Evolutionary conservation across 2,797 vertebrate genomes (phyloP).

Genomic region (Craterocephalus amniculus): DNA sequence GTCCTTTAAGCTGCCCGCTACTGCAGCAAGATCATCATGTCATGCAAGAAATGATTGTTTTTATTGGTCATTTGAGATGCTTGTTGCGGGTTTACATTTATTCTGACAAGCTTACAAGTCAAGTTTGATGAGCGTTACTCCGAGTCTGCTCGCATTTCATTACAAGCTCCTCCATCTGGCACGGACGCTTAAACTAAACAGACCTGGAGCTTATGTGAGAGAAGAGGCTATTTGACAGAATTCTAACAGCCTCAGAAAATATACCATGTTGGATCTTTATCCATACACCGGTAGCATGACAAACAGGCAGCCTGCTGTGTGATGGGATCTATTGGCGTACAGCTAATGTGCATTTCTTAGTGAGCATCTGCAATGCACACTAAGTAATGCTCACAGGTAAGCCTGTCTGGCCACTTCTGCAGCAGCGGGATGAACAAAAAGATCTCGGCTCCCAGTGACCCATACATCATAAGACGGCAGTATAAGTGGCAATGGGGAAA

Average conservation of each 20-base stretch:
- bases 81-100: conserved; percentile 19
- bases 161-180: conserved; percentile 36
- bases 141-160: conserved; percentile 11
- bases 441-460: conserved; percentile 26
- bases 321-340: conserved; percentile 32
- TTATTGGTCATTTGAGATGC: conserved; percentile 10
- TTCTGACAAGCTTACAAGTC: conserved; percentile 1
- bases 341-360: conserved; percentile 12
- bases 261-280: conserved; percentile 28
- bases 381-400: conserved; percentile 23
- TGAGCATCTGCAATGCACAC: conserved; percentile 8
- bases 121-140: conserved; percentile 4
- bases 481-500: conserved; percentile 20
- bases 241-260: conserved; percentile 28
- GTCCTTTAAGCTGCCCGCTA: background rate
- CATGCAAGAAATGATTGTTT: background rate
- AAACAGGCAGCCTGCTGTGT: conserved; percentile 7
- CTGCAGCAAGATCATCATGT: background rate
- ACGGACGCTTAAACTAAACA: conserved; percentile 22
- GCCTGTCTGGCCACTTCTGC: conserved; percentile 23
- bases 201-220: conserved; percentile 1
- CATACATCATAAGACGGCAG: conserved; percentile 34
- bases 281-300: conserved; percentile 25
- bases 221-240: conserved; percentile 27
- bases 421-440: conserved; percentile 25